Base-by-base conservation (phyloP, 1,140 invertebrate species). In the Diprion similis region DNA sequence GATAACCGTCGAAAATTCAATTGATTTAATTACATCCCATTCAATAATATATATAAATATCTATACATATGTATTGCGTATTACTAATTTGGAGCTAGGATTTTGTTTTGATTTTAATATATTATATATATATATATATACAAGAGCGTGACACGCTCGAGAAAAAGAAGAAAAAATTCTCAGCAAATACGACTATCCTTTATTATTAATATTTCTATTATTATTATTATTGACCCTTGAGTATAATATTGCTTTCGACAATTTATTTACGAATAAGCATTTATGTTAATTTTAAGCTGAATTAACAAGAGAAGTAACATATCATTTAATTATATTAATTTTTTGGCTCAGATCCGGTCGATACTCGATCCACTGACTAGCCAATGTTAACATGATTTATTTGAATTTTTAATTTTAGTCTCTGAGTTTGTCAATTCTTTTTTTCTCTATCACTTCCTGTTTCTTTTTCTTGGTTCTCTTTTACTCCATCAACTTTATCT, bases 231-330 rank as follows among this genome's bases (percentile, higher is more conserved):
- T 59, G 24, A 37, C 1, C 2, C 24, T 37, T 37, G 24, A 59
- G 6, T 59, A 59, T 59, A 15, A 59, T 59, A 59, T 59, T 59
- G 11, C n/a, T 59, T 59, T 6, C 24, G 6, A 37, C 24, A 37
- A 37, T 37, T 37, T 37, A 37, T 37, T 37, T 37, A 37, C 24
- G 24, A 37, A 37, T 59, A 11, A 59, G 51, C 51, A 59, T 59
- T 59, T 59, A 59, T 59, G 51, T 78, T 81, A 82, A 78, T 80
- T 82, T 80, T 85, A 81, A 45, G 75, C 78, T 86, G 78, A 80
- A 84, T 85, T 84, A 86, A 86, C 85, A 86, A 85, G 85, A 86
- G 82, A 86, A 86, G 81, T 84, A 83, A 87, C 85, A 87, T 87
- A 87, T 87, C 85, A 87, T 84, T 87, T 87, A 83, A 84, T 86